Conservation (phyloP, 2,888 invertebrate species). For the Spialia ferax region DNA sequence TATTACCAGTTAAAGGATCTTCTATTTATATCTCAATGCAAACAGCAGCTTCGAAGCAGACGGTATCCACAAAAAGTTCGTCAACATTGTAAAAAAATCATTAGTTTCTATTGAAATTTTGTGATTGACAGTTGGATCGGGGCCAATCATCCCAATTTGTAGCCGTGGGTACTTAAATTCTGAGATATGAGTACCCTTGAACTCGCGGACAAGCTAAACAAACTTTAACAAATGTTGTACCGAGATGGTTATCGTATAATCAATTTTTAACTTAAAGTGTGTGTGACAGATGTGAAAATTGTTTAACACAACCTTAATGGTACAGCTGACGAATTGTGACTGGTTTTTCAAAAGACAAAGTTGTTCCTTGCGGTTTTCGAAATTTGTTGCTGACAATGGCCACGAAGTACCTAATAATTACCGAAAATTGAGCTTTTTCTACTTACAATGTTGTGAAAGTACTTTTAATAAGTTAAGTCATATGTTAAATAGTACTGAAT, state of each 20-base stretch:
- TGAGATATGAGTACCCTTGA: conserved; percentile 56
- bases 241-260: neutral
- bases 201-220: conserved; percentile 55
- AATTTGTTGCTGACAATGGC: neutral
- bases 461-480: no score
- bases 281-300: neutral
- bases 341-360: neutral
- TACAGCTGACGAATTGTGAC: conserved; percentile 7
- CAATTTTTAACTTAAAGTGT: neutral
- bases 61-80: conserved; percentile 24
- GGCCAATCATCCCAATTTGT: conserved; percentile 73
- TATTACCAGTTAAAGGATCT: neutral
- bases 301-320: neutral
- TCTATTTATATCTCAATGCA: conserved; percentile 2
- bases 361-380: conserved; percentile 2
- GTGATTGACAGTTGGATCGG: conserved; percentile 62
- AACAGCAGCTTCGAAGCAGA: conserved; percentile 18
- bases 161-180: conserved; percentile 55
- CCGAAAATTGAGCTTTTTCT: neutral
- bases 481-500: no score
- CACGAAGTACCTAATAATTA: neutral
- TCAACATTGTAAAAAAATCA: conserved; percentile 53
- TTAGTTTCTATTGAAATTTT: conserved; percentile 60
- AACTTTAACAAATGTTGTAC: conserved; percentile 46
- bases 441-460: neutral